Conservation (phyloP, 2,113 vertebrate genomes). For the Condylura cristata region DNA sequence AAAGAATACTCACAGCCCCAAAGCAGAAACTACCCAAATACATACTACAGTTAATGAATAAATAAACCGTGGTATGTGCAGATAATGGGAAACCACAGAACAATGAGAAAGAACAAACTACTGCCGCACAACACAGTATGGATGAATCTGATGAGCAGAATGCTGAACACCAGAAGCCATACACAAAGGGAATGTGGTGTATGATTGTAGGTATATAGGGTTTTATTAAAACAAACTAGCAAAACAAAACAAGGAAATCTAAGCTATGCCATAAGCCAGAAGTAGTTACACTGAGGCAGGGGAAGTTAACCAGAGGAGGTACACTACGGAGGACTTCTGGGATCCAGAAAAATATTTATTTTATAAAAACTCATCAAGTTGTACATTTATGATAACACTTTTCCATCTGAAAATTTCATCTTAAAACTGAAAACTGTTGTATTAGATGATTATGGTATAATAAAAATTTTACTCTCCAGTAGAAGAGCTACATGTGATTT, state of each 20-base stretch:
- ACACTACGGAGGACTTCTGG: background rate
- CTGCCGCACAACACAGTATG: background rate
- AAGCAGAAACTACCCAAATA: background rate
- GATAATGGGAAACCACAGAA: background rate
- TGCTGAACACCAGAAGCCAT: background rate
- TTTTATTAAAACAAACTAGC: background rate
- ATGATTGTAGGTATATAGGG: background rate
- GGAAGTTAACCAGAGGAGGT: background rate
- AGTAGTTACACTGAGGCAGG: background rate
- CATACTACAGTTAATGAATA: background rate
- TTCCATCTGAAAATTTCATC: background rate
- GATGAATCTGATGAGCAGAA: background rate
- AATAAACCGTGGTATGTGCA: background rate
- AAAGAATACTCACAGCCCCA: background rate
- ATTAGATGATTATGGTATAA: background rate
- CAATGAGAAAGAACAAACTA: background rate
- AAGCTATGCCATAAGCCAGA: slow-evolving; percentile 7
- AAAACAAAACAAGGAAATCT: background rate
- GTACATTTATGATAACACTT: background rate
- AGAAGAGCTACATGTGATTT: background rate
- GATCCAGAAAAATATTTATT: background rate
- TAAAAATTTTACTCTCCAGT: background rate
- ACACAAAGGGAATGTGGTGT: background rate
- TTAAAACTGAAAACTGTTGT: background rate
- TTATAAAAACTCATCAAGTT: background rate